phyloP scores from a whole-genome alignment of 2,797 vertebrate species.

The Hydrophis major region DNA sequence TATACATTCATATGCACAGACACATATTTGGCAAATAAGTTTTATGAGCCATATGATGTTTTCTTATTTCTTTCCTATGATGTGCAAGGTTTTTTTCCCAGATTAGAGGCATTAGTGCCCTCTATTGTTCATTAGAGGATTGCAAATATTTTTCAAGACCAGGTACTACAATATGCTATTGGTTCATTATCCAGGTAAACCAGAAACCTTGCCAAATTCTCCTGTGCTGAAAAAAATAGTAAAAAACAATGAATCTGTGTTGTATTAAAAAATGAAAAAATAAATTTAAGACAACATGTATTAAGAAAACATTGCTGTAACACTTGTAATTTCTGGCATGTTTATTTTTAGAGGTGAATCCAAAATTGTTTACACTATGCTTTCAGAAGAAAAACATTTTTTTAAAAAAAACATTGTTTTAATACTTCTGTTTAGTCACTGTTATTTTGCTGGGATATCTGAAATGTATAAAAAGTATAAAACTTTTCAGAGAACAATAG shows the following conservation, averaged over 20 bases:
- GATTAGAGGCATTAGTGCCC: slow-evolving; percentile 90
- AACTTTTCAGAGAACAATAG: slow-evolving; percentile 50
- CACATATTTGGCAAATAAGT: slow-evolving; percentile 48
- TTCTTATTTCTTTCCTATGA: slow-evolving; percentile 39
- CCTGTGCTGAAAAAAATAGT: slow-evolving; percentile 16
- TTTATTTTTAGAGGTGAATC: background rate
- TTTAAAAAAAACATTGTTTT: background rate
- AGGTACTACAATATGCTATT: slow-evolving; percentile 42
- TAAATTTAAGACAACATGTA: slow-evolving; percentile 4
- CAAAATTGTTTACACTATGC: background rate
- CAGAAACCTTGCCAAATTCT: slow-evolving; percentile 8
- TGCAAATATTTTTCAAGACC: slow-evolving; percentile 69
- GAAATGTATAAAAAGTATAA: slow-evolving; percentile 6
- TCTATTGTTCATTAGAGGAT: slow-evolving; percentile 87
- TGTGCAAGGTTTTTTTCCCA: slow-evolving; percentile 63
- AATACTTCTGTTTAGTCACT: background rate
- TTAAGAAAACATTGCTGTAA: slow-evolving; percentile 23
- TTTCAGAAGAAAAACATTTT: slow-evolving; percentile 27
- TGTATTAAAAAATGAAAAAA: slow-evolving; percentile 24
- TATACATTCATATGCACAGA: slow-evolving; percentile 38
- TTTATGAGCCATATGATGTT: slow-evolving; percentile 43
- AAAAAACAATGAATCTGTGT: background rate
- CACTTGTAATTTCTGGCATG: background rate
- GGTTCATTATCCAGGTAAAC: slow-evolving; percentile 28
- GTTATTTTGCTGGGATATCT: slow-evolving; percentile 26